Base-by-base conservation (phyloP, 2,888 invertebrate species). In the Leptinotarsa tumamoca region DNA sequence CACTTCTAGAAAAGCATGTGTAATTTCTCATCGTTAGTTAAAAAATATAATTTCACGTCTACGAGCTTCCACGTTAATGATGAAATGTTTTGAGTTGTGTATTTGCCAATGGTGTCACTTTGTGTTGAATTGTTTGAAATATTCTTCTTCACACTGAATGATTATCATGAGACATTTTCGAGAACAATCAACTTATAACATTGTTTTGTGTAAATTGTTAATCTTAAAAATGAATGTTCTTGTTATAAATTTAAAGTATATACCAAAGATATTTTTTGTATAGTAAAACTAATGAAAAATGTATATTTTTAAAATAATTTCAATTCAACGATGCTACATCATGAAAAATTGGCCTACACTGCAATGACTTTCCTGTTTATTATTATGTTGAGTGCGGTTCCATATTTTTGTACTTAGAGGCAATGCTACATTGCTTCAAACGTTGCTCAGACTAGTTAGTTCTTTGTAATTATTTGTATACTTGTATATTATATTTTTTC, bases 211-310 rank as follows among this genome's bases (percentile, higher is more conserved):
- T 72, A 80, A 82, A 83, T 83, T 84, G 84, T 84, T 84, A 80
- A 79, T 71, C 77, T 73, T 78, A 80, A 82, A 81, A 75, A 69
- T 77, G 76, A 77, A 82, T 80, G 83, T 84, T 84, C 84, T 86
- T 85, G 87, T 87, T 87, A 87, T 86, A 85, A 86, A 85, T 85
- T 85, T 79, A 81, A 83, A 84, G 83, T 85, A 85, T 85, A 88
- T 88, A 88, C 88, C 88, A 88, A 88, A 87, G 87, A 88, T 87
- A 87, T 87, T 87, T 87, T 87, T 87, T 87, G 87, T 87, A 86
- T 86, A 87, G 85, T 86, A 81, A 84, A 83, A 78, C 74, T 79
- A 81, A 85, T 79, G 81, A 83, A 83, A 85, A 85, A 82, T 86
- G 85, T 87, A 87, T 87, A 87, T 86, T 87, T 86, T 83, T 85